Percentiles rank a stretch among this genome's conserved stretches.
Evolutionary conservation across 1,140 invertebrate genomes (phyloP).

Genomic region (Camponotus vicinus): DNA sequence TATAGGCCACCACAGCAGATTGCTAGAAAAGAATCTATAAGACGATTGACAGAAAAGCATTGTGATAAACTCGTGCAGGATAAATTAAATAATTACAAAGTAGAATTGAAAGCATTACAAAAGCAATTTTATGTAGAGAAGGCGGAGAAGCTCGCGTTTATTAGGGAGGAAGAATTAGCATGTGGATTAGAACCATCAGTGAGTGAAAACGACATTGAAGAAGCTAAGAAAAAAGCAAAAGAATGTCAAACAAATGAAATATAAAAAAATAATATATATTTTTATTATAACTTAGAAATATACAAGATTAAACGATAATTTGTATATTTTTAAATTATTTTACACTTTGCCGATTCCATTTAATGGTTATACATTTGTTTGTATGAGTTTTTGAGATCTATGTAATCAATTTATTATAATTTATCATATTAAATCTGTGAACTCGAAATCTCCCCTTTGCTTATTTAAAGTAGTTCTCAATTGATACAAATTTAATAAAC

Average conservation of each 20-base stretch:
- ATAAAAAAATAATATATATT: neutral
- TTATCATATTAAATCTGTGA: too few species aligned
- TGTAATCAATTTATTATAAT: too few species aligned
- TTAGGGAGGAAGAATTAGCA: constrained; percentile 90
- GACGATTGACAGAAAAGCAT: constrained; percentile 89
- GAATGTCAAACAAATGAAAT: constrained; percentile 73
- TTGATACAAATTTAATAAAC: too few species aligned
- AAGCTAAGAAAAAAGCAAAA: constrained; percentile 86
- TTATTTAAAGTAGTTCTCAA: too few species aligned
- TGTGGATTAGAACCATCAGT: constrained; percentile 89
- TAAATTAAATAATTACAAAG: constrained; percentile 89
- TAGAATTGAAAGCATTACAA: constrained; percentile 89
- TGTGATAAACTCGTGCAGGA: constrained; percentile 89
- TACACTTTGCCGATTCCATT: neutral
- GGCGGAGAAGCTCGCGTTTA: constrained; percentile 88
- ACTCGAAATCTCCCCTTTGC: too few species aligned
- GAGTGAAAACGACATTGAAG: constrained; percentile 89
- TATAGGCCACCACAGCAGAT: constrained; percentile 26
- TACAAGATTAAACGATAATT: neutral
- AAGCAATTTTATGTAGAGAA: constrained; percentile 89
- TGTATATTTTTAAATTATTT: neutral
- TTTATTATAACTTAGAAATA: constrained; percentile 1
- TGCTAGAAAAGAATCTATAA: constrained; percentile 88
- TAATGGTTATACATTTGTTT: neutral
- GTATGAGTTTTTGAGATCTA: neutral